Evolutionary conservation across 2,113 vertebrate species (phyloP).

Genomic region (Rhinolophus ferrumequinum): DNA sequence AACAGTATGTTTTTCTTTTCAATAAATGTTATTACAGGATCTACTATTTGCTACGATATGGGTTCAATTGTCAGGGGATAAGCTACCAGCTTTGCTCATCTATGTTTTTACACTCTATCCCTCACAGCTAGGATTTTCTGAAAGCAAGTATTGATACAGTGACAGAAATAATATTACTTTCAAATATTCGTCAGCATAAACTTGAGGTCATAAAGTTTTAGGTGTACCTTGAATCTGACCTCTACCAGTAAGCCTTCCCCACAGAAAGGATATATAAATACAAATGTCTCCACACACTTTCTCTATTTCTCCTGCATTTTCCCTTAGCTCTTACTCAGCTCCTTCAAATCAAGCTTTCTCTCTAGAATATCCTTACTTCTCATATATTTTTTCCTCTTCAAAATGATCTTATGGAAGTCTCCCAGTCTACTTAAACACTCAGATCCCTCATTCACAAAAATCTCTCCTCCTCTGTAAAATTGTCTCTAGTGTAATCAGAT

Average conservation of each 20-base stretch:
- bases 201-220: background rate
- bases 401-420: background rate
- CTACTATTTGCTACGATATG: background rate
- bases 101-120: background rate
- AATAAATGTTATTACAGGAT: background rate
- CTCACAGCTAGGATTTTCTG: background rate
- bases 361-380: background rate
- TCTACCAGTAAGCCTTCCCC: background rate
- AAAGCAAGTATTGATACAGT: background rate
- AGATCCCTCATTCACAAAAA: background rate
- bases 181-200: background rate
- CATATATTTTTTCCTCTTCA: background rate
- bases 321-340: background rate
- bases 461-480: background rate
- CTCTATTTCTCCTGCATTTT: background rate
- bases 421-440: background rate
- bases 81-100: background rate
- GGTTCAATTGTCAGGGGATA: background rate
- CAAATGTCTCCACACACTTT: background rate
- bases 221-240: background rate
- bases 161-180: slow-evolving; percentile 13
- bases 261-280: background rate
- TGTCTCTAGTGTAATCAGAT: background rate
- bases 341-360: background rate
- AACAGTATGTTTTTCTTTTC: background rate